Evolutionary conservation across 2,113 vertebrate genomes (phyloP).

Genomic region (Hydrochoerus hydrochaeris): DNA sequence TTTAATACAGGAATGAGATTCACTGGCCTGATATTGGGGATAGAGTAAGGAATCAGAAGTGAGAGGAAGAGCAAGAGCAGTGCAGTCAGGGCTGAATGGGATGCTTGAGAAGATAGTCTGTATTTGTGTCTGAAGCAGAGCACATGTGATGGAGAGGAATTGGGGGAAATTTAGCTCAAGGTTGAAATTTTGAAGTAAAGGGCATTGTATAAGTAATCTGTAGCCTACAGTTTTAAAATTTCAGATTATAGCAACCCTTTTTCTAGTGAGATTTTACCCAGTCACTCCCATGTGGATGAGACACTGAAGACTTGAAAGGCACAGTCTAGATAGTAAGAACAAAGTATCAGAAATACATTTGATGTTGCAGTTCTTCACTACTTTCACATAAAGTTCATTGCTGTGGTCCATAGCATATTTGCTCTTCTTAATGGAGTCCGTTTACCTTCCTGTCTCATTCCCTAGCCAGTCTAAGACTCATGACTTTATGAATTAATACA

Average conservation of each 20-base stretch:
- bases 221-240: background rate
- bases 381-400: background rate
- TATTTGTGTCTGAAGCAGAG: background rate
- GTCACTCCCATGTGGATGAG: background rate
- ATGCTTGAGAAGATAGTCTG: background rate
- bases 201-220: background rate
- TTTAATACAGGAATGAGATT: conserved; percentile 7
- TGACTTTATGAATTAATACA: conserved; percentile 22
- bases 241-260: background rate
- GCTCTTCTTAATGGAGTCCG: background rate
- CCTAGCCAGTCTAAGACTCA: background rate
- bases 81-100: background rate
- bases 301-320: background rate
- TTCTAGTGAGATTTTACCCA: background rate
- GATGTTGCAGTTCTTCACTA: background rate
- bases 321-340: background rate
- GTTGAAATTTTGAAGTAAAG: background rate
- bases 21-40: background rate
- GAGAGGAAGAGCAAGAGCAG: background rate
- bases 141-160: background rate
- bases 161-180: background rate
- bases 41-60: background rate
- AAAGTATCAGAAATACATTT: background rate
- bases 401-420: background rate
- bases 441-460: background rate